Evolutionary conservation across 1,140 invertebrate genomes (phyloP).

Genomic region (Coenobita brevimanus): DNA sequence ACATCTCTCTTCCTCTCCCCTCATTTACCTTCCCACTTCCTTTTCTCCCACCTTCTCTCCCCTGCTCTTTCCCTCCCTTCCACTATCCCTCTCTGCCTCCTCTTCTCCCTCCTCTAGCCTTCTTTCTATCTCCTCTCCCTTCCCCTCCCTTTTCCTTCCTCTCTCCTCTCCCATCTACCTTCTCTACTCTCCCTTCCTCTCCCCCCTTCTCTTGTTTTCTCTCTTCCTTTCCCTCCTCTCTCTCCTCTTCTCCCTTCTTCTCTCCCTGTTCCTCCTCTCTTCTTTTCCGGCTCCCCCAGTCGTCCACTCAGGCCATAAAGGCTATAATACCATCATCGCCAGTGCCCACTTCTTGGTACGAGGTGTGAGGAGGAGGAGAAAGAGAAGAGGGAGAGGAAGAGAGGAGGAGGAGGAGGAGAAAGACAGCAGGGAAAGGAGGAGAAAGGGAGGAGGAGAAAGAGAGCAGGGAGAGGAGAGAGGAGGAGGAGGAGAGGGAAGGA

Average conservation of each 20-base stretch:
- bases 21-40: not conserved
- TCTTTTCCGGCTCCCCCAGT: constrained; percentile 15
- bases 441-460: not conserved
- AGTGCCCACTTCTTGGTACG: no score
- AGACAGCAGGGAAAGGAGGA: not conserved
- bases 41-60: no score
- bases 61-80: not conserved
- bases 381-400: no score
- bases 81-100: not conserved
- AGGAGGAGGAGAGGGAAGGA: no score
- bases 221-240: no score
- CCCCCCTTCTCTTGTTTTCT: not conserved
- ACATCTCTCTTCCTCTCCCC: no score
- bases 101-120: not conserved
- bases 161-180: not conserved
- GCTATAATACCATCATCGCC: no score
- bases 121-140: not conserved
- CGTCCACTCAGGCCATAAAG: no score
- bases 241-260: no score
- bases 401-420: not conserved
- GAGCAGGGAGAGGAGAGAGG: no score
- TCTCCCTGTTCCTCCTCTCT: no score
- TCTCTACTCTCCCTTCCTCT: not conserved
- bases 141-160: not conserved
- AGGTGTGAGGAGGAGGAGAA: no score